Base-by-base conservation (phyloP, 1,140 invertebrate genomes). In the Globodera rostochiensis region DNA sequence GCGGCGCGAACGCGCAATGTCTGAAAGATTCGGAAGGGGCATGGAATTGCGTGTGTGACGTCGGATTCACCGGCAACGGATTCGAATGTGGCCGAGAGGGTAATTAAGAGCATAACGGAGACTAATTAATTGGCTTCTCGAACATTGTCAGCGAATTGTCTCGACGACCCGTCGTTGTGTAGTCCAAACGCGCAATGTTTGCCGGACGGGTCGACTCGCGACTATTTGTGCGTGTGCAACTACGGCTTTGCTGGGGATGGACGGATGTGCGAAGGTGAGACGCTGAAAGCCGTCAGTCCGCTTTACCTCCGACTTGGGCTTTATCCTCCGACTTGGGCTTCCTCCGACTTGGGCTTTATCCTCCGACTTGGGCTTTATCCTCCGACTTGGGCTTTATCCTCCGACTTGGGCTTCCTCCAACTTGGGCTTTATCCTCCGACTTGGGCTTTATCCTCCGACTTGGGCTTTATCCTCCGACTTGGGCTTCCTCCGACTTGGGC, bases 221-320 rank as follows among this genome's bases (percentile, higher is more conserved):
- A 36, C 47, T 89, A 89, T 82, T 87, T 91, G 7, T 92, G 91
- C 87, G 86, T 90, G 9, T 92, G 92, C 82, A 90, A 90, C 74
- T 86, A 87, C 47, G 89, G 90, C 36, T 92, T 87, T 82, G 83
- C 87, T 49, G 91, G 91, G 66, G 90, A 92, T 87, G 91, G 91
- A 74, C 82, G 74, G 9, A 81, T 80, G 7, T 92, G 91, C 83
- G 82, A 82, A 70, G 87, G 88, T 88, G 79, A 79, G 88, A 80
- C 73, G 21, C 81, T 49, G 76, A 36, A 36, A 36, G 36, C 36
- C 36, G 36, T 36, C 36, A 36, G 36, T 36, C 36, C 2, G 36
- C 36, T 36, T 76, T 50, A 83, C 19, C 36, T 9, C n/a, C 67
- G 36, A 36, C 6, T 60, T 53, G 36, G 36, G 50, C 64, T 74